These are phyloP conservation scores for Cyclargus thomasi DNA, from an alignment of 1,140 invertebrate genomes.

Conservation along the genomic window DNA sequence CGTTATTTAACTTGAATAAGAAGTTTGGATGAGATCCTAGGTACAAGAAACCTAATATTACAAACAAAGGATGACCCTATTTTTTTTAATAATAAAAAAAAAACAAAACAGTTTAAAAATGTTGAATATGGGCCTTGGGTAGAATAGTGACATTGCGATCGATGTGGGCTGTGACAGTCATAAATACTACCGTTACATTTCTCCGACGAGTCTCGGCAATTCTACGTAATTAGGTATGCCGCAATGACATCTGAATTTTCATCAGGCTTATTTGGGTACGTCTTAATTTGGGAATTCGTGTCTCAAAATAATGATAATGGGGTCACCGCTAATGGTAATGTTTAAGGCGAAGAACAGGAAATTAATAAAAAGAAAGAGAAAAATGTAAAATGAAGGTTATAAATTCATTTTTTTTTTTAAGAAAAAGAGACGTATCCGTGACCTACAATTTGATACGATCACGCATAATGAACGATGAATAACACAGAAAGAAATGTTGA, in stretches of 20 bases:
- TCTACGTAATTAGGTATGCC: not conserved
- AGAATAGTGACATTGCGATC: not conserved
- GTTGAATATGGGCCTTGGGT: constrained; percentile 13
- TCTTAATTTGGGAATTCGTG: not conserved
- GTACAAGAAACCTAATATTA: no score
- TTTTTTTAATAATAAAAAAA: no score
- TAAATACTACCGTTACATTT: not conserved
- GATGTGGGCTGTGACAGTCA: not conserved
- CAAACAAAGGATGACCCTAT: no score
- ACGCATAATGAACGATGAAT: no score
- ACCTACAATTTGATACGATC: no score
- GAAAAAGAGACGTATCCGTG: no score
- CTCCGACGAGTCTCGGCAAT: constrained; percentile 1
- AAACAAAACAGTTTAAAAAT: no score
- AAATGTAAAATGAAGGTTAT: no score
- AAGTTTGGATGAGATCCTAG: no score
- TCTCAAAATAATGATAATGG: not conserved
- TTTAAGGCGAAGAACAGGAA: not conserved
- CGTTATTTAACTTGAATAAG: no score
- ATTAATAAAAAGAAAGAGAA: not conserved
- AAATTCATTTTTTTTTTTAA: no score
- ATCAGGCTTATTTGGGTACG: not conserved
- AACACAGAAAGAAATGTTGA: no score
- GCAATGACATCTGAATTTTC: not conserved
- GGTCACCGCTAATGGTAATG: not conserved